phyloP scores from a whole-genome alignment of 2,113 vertebrate species.

The Corynorhinus townsendii region DNA sequence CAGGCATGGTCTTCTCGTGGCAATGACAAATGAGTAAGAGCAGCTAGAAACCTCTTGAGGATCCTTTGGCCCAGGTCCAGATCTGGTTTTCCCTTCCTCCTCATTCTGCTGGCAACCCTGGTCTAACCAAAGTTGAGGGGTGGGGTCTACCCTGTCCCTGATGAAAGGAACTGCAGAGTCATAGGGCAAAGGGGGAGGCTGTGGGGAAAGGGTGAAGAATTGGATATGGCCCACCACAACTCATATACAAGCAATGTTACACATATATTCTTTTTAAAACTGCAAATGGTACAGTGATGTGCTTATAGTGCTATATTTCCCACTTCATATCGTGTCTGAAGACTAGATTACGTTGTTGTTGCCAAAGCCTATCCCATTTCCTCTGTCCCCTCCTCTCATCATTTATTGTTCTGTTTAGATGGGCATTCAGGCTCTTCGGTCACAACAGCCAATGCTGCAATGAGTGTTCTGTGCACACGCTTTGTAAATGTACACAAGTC shows the following conservation, averaged over 20 bases:
- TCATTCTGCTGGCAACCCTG: background rate
- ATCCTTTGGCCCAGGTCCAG: background rate
- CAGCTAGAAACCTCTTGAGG: background rate
- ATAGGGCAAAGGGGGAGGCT: background rate
- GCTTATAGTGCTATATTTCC: background rate
- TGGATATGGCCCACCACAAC: background rate
- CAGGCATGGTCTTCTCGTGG: background rate
- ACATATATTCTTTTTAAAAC: too few relatives aligned
- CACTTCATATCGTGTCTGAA: background rate
- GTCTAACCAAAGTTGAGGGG: background rate
- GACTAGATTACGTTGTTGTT: background rate
- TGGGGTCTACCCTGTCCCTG: background rate
- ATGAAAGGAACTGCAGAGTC: background rate
- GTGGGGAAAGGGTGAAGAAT: background rate
- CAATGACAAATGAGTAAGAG: background rate
- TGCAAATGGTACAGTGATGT: background rate
- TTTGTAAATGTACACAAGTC: background rate
- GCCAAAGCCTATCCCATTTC: background rate
- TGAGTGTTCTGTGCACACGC: background rate
- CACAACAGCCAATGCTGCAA: background rate
- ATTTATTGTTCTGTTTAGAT: background rate
- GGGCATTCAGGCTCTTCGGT: background rate
- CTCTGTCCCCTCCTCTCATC: background rate
- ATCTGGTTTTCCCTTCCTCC: background rate
- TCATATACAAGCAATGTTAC: background rate